phyloP scores from a whole-genome alignment of 2,113 vertebrate species.

The Agapornis roseicollis region DNA sequence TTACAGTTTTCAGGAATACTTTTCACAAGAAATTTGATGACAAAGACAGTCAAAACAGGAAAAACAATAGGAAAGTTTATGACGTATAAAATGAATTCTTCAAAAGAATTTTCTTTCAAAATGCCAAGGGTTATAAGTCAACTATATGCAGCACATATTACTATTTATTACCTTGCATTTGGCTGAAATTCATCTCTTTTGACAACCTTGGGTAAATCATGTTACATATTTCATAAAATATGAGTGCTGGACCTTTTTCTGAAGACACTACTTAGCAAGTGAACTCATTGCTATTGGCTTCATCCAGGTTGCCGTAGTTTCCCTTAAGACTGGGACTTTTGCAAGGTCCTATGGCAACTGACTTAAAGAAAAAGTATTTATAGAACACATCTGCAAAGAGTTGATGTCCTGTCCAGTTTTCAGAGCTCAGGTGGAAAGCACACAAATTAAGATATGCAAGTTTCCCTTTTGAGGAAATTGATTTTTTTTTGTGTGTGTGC shows the following conservation, averaged over 20 bases:
- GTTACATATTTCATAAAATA: constrained; percentile 87
- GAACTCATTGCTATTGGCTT: constrained; percentile 79
- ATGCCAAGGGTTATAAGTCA: constrained; percentile 94
- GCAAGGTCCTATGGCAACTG: constrained; percentile 67
- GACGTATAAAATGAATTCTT: constrained; percentile 80
- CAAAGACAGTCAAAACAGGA: constrained; percentile 69
- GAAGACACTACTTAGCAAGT: constrained; percentile 75
- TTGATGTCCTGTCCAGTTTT: constrained; percentile 77
- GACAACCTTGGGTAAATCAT: constrained; percentile 94
- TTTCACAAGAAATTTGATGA: constrained; percentile 53
- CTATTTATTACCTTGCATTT: constrained; percentile 93
- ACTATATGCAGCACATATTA: constrained; percentile 89
- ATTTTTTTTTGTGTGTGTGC: constrained; percentile 66
- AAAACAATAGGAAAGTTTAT: constrained; percentile 79
- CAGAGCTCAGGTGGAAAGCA: constrained; percentile 78
- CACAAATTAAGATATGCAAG: constrained; percentile 76
- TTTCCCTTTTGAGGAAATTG: constrained; percentile 80
- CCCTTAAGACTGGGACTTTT: constrained; percentile 79
- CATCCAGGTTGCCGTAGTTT: constrained; percentile 73
- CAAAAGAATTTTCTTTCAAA: constrained; percentile 84
- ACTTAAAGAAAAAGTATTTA: constrained; percentile 82
- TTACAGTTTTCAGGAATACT: constrained; percentile 68
- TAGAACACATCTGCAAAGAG: constrained; percentile 82
- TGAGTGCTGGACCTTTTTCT: constrained; percentile 75
- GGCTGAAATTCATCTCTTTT: constrained; percentile 92